Evolutionary conservation across 2,888 invertebrate genomes (phyloP).

Genomic region (Ischnura elegans): DNA sequence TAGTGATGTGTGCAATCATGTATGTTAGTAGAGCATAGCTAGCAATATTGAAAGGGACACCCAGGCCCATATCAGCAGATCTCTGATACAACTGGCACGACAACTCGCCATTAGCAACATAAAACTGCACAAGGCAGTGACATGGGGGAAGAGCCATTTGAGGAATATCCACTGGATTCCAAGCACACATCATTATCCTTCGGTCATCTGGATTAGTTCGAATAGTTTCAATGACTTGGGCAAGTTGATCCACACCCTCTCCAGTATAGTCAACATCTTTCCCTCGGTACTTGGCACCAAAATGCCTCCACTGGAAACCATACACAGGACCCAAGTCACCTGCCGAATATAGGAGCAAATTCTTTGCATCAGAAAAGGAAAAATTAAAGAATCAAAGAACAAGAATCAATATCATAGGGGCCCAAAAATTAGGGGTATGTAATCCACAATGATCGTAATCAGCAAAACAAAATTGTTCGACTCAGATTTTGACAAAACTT

Average conservation of each 20-base stretch:
- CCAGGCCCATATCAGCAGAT: constrained; percentile 98
- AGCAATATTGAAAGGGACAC: constrained; percentile 99
- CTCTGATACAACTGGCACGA: constrained; percentile 97
- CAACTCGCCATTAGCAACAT: constrained; percentile 89
- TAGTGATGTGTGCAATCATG: constrained; percentile 98
- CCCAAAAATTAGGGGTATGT: too few relatives aligned
- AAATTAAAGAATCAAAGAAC: too few relatives aligned
- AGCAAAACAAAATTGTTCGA: too few relatives aligned
- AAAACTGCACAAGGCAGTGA: constrained; percentile 97
- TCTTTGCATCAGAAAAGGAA: background rate
- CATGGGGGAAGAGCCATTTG: constrained; percentile 98
- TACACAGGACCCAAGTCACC: constrained; percentile 98
- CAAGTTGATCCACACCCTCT: constrained; percentile 94
- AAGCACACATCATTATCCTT: constrained; percentile 95
- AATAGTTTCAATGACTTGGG: constrained; percentile 88
- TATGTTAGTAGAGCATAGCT: constrained; percentile 96
- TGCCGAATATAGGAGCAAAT: constrained; percentile 74
- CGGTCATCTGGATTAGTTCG: constrained; percentile 91
- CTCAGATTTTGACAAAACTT: too few relatives aligned
- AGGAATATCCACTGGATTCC: constrained; percentile 94
- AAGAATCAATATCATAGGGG: too few relatives aligned
- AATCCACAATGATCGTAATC: too few relatives aligned
- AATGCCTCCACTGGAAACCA: constrained; percentile 99
- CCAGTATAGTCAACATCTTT: constrained; percentile 90
- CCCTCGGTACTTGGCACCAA: constrained; percentile 92